Conservation (phyloP, 2,113 vertebrate genomes). For the Peromyscus leucopus region DNA sequence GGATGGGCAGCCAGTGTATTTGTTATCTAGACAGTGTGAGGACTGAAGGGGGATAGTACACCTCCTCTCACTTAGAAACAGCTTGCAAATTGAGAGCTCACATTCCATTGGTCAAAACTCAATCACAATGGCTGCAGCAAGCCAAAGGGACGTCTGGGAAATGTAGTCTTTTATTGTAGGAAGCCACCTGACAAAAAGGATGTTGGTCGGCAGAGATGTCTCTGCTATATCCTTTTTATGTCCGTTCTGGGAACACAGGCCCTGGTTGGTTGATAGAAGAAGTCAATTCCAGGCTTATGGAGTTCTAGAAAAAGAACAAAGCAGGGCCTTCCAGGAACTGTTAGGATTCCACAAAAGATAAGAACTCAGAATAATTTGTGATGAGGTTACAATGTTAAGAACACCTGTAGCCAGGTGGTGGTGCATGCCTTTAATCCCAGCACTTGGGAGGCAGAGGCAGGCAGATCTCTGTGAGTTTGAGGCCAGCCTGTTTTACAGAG, state of each 20-base stretch:
- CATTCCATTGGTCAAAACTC: conserved; percentile 1
- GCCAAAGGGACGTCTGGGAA: conserved; percentile 59
- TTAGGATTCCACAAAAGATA: conserved; percentile 25
- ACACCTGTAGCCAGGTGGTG: too few relatives aligned
- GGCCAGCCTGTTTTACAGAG: too few relatives aligned
- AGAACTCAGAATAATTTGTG: conserved; percentile 44
- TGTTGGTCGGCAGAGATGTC: neutral
- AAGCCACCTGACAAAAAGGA: neutral
- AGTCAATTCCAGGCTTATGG: neutral
- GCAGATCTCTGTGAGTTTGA: too few relatives aligned
- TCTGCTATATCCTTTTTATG: neutral
- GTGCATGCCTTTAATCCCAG: too few relatives aligned
- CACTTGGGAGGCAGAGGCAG: too few relatives aligned
- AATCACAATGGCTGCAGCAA: neutral
- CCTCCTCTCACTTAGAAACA: neutral
- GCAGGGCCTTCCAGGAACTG: neutral
- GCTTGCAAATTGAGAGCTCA: neutral
- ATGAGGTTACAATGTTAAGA: neutral
- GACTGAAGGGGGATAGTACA: neutral
- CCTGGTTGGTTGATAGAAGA: neutral
- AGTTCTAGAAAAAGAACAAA: conserved; percentile 53
- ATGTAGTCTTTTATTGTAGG: conserved; percentile 49
- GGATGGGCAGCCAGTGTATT: neutral
- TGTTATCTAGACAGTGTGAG: neutral
- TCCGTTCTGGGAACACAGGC: neutral